These are phyloP conservation scores for Galbula dea DNA, from an alignment of 2,113 vertebrate genomes.

Conservation along the genomic window DNA sequence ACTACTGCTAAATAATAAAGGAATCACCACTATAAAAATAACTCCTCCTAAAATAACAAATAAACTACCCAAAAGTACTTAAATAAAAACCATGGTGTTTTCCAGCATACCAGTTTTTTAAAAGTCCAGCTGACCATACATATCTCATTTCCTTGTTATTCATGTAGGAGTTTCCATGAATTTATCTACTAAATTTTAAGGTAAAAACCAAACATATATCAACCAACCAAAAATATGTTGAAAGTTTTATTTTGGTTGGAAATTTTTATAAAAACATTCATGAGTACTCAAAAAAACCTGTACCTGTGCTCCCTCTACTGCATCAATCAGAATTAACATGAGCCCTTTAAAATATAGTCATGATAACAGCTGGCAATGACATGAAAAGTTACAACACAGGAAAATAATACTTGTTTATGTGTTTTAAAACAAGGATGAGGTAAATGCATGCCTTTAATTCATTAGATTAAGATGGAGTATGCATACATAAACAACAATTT, in stretches of 20 bases:
- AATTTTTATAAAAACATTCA: background rate
- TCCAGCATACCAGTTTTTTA: background rate
- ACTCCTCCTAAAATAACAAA: background rate
- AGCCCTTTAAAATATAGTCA: background rate
- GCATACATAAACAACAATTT: background rate
- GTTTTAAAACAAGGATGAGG: background rate
- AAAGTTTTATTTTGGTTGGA: no score
- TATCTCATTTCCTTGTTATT: background rate
- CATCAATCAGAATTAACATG: slow-evolving; percentile 1
- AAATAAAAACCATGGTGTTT: background rate
- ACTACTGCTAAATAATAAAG: background rate
- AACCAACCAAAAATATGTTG: background rate
- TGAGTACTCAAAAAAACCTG: background rate
- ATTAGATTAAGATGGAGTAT: background rate
- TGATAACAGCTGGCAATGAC: accelerated
- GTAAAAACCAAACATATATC: background rate
- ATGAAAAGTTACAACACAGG: background rate
- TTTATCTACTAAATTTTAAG: background rate
- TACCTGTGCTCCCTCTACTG: slow-evolving; percentile 60
- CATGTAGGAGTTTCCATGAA: background rate
- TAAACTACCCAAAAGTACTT: background rate
- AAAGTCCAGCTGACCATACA: background rate
- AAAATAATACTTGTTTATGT: background rate
- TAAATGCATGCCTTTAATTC: background rate
- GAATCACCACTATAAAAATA: background rate